phyloP scores from a whole-genome alignment of 2,797 vertebrate genomes.

The Gadopsis bispinosus region DNA sequence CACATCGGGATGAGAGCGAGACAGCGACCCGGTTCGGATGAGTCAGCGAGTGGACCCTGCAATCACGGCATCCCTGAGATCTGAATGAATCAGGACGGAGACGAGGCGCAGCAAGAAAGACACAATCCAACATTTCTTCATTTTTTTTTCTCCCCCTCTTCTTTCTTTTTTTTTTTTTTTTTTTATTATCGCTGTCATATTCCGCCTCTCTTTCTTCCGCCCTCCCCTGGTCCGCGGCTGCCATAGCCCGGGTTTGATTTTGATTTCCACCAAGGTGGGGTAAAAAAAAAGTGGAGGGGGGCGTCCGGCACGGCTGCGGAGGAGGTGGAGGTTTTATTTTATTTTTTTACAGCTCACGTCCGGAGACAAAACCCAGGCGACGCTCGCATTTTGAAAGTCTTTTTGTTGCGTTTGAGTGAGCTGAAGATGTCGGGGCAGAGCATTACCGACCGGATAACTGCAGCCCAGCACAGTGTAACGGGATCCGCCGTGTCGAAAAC shows the following conservation, averaged over 20 bases:
- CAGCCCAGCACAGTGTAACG: conserved; percentile 96
- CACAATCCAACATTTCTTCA: not conserved
- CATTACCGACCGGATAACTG: conserved; percentile 94
- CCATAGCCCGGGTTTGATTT: conserved; percentile 67
- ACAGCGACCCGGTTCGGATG: conserved; percentile 73
- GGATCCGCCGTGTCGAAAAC: conserved; percentile 93
- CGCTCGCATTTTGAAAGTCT: conserved; percentile 16
- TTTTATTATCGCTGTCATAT: conserved; percentile 19
- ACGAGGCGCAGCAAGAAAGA: conserved; percentile 28
- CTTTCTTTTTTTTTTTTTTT: no score
- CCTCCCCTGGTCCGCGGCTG: conserved; percentile 71
- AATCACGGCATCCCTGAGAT: conserved; percentile 55
- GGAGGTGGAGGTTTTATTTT: conserved; percentile 64
- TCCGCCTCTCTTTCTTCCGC: conserved; percentile 68
- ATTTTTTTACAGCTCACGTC: conserved; percentile 22
- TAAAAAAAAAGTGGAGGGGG: conserved; percentile 1
- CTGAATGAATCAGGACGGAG: conserved; percentile 39
- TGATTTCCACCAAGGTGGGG: conserved; percentile 57
- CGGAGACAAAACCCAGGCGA: conserved; percentile 21
- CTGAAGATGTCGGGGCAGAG: conserved; percentile 94
- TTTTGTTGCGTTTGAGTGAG: conserved; percentile 64
- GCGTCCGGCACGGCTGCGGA: conserved; percentile 59
- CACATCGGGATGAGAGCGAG: conserved; percentile 79
- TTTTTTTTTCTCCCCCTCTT: no score
- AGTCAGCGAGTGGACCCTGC: conserved; percentile 72